Evolutionary conservation across 2,888 invertebrate species (phyloP).

Genomic region (Quadroppia sp.): DNA sequence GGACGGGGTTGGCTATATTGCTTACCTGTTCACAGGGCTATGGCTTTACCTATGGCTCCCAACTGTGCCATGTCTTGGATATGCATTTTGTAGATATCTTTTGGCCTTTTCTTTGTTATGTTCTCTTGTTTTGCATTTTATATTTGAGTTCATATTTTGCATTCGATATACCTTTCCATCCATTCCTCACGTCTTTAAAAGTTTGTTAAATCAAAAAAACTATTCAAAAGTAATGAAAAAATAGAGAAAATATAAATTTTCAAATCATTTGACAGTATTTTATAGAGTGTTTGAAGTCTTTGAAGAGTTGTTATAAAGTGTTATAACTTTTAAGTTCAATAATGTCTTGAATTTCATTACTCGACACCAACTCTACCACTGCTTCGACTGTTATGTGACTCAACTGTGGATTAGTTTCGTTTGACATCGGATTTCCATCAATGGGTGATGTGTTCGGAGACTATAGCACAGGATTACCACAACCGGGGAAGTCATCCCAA

Average conservation of each 20-base stretch:
- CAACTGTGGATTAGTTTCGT: background rate
- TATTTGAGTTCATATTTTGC: background rate
- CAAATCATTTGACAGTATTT: no score
- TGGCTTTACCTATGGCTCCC: constrained; percentile 17
- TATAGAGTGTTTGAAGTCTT: background rate
- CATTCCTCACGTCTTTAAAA: background rate
- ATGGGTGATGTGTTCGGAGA: constrained; percentile 34
- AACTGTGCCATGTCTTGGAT: background rate
- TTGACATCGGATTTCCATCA: background rate
- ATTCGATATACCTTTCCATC: background rate
- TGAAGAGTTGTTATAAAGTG: background rate
- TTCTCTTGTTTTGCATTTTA: background rate
- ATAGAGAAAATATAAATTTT: background rate
- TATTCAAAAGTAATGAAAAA: background rate
- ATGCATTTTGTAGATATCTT: background rate
- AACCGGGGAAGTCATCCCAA: constrained; percentile 1
- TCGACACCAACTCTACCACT: background rate
- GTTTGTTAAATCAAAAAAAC: background rate
- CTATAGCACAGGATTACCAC: constrained; percentile 22
- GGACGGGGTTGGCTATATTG: background rate
- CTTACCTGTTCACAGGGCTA: background rate
- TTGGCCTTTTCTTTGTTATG: background rate
- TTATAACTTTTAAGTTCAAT: background rate
- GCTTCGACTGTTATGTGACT: background rate
- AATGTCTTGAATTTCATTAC: constrained; percentile 12